Evolutionary conservation across 2,113 vertebrate genomes (phyloP).

Genomic region (Anolis sagrei): DNA sequence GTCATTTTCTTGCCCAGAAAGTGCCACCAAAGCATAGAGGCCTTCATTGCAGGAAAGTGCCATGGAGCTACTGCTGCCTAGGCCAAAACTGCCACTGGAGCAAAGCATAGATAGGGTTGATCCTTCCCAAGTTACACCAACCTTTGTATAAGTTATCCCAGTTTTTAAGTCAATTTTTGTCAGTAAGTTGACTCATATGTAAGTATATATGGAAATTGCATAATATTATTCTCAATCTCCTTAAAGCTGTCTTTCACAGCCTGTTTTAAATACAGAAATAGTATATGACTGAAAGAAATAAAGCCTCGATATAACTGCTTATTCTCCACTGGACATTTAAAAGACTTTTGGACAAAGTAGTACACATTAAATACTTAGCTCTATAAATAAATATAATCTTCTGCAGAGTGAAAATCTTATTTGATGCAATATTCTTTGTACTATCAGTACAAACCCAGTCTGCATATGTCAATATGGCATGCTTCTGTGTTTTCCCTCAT

Average conservation of each 20-base stretch:
- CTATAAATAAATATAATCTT: constrained; percentile 62
- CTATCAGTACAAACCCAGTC: constrained; percentile 54
- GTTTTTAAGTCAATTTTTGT: too few species aligned
- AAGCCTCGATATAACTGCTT: constrained; percentile 24
- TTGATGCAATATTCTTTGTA: constrained; percentile 51
- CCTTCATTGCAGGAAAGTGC: too few species aligned
- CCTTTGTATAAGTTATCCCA: too few species aligned
- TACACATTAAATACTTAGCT: constrained; percentile 25
- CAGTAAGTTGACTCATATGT: too few species aligned
- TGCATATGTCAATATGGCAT: not conserved
- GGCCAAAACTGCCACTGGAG: too few species aligned
- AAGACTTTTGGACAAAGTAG: constrained; percentile 38
- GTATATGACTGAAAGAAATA: constrained; percentile 37
- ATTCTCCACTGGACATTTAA: constrained; percentile 36
- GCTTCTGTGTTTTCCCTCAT: too few species aligned
- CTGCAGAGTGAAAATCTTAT: constrained; percentile 56
- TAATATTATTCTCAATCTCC: constrained; percentile 40
- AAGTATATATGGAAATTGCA: constrained; percentile 5
- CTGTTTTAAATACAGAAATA: constrained; percentile 48
- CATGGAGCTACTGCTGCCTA: too few species aligned
- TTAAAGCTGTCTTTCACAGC: constrained; percentile 30
- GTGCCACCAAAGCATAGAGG: too few species aligned
- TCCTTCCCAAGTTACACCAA: too few species aligned
- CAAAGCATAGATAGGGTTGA: too few species aligned
- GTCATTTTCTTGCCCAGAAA: too few species aligned